Conservation (phyloP, 2,797 vertebrate genomes). For the Eurystomus glaucurus region DNA sequence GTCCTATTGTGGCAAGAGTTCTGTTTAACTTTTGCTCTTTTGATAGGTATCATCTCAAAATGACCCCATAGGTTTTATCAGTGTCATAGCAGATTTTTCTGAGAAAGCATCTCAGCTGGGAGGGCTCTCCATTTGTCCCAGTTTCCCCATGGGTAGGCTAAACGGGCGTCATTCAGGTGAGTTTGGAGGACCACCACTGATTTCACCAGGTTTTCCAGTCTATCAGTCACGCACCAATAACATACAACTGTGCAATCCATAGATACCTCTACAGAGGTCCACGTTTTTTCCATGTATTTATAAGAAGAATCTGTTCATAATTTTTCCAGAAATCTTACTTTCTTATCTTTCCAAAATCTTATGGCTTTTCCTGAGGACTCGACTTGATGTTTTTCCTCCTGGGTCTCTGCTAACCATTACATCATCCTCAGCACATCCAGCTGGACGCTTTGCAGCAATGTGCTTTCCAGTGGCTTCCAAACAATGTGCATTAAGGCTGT, state of each 20-base stretch:
- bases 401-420: background rate
- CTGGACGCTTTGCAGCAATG: background rate
- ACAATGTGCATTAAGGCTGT: background rate
- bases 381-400: background rate
- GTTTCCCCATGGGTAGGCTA: background rate
- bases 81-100: background rate
- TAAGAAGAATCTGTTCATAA: background rate
- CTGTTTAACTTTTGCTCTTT: background rate
- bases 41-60: rapidly evolving
- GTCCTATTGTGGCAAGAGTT: background rate
- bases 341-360: background rate
- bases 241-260: background rate
- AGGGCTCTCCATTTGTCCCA: background rate
- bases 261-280: background rate
- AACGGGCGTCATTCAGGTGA: background rate
- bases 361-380: background rate
- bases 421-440: background rate
- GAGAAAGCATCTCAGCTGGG: background rate
- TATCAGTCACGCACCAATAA: background rate
- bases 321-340: background rate
- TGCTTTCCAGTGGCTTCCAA: conserved; percentile 22
- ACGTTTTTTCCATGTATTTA: background rate
- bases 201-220: background rate
- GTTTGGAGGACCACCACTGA: background rate
- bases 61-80: background rate